phyloP scores from a whole-genome alignment of 2,113 vertebrate species.

The Vireo altiloquus region DNA sequence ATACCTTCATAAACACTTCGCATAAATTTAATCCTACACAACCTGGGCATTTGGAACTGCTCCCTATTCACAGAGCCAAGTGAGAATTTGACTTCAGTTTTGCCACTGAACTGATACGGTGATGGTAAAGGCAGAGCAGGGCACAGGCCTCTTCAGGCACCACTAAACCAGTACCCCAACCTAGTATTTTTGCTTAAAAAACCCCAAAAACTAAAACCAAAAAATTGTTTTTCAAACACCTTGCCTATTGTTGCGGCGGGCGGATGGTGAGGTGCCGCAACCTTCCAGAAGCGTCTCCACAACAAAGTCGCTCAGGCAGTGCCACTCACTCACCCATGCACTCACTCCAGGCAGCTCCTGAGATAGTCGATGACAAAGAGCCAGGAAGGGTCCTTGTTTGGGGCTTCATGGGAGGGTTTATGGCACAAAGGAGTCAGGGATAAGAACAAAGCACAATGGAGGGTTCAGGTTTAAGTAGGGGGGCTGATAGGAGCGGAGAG shows the following conservation, averaged over 20 bases:
- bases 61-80: not conserved
- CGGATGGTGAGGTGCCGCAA: too few relatives aligned
- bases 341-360: too few relatives aligned
- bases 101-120: not conserved
- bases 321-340: too few relatives aligned
- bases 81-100: not conserved
- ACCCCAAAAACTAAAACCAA: not conserved
- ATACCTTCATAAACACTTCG: not conserved
- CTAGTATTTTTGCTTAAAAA: not conserved
- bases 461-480: too few relatives aligned
- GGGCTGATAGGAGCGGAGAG: too few relatives aligned
- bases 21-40: not conserved
- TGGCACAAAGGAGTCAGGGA: too few relatives aligned
- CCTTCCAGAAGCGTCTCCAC: too few relatives aligned
- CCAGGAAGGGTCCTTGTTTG: too few relatives aligned
- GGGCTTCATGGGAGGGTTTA: too few relatives aligned
- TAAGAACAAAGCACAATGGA: too few relatives aligned
- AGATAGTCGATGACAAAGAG: too few relatives aligned
- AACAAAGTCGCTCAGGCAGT: too few relatives aligned
- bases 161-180: not conserved
- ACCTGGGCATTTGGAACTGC: not conserved
- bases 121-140: not conserved
- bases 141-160: not conserved
- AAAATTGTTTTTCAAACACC: rapidly evolving
- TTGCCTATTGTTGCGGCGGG: not conserved